Conservation (phyloP, 2,888 invertebrate genomes). For the Morpho deidamia region DNA sequence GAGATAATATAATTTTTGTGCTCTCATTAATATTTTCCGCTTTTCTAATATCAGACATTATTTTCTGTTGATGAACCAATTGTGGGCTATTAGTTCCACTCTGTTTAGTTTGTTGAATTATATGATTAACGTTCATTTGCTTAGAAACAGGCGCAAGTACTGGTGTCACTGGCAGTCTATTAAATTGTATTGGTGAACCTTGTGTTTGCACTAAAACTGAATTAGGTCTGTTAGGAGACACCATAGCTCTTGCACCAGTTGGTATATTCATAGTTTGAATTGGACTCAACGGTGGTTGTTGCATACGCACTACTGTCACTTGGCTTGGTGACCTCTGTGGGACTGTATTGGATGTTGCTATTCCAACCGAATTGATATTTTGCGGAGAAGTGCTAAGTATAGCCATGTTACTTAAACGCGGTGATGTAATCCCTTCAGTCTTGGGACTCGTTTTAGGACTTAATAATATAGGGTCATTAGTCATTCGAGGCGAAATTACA, state of each 20-base stretch:
- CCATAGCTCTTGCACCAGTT: constrained; percentile 55
- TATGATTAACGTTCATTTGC: constrained; percentile 71
- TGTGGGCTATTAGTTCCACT: constrained; percentile 41
- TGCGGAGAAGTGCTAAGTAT: constrained; percentile 59
- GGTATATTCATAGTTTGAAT: constrained; percentile 65
- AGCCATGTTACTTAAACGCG: constrained; percentile 59
- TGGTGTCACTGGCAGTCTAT: constrained; percentile 78
- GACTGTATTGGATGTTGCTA: constrained; percentile 57
- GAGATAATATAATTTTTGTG: constrained; percentile 64
- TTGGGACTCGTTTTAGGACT: constrained; percentile 62
- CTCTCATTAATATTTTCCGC: constrained; percentile 47
- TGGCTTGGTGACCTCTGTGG: constrained; percentile 65
- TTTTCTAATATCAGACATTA: constrained; percentile 54
- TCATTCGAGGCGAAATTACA: constrained; percentile 62
- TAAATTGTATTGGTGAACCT: constrained; percentile 66
- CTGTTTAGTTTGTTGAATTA: constrained; percentile 56
- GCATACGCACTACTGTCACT: constrained; percentile 73
- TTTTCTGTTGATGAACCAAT: constrained; percentile 57
- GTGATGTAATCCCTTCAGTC: constrained; percentile 55
- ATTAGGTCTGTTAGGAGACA: constrained; percentile 66
- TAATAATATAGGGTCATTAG: constrained; percentile 56
- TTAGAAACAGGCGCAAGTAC: constrained; percentile 78
- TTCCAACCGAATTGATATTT: constrained; percentile 50
- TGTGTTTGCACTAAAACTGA: constrained; percentile 70
- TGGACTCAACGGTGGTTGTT: constrained; percentile 67